phyloP scores from a whole-genome alignment of 2,797 vertebrate species.

The Protonibea diacanthus region DNA sequence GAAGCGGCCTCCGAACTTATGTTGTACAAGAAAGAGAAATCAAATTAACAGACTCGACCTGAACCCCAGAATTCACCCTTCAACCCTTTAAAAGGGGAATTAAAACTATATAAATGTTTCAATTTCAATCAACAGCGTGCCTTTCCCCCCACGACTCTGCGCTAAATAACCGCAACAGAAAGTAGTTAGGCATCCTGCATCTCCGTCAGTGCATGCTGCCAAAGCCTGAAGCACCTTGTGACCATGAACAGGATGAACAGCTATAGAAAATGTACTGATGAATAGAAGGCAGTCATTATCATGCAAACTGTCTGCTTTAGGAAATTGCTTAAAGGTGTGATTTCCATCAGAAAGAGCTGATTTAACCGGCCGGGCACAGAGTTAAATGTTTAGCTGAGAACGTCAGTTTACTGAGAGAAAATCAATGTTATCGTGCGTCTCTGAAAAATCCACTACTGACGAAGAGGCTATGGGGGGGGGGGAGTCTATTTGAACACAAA shows the following conservation, averaged over 20 bases:
- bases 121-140: neutral
- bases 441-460: slow-evolving; percentile 8
- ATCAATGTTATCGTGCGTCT: neutral
- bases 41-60: neutral
- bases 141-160: too few species aligned
- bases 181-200: neutral
- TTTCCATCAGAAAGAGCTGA: neutral
- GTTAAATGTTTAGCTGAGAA: slow-evolving; percentile 12
- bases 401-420: slow-evolving; percentile 7
- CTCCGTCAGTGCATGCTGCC: slow-evolving; percentile 12
- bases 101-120: neutral
- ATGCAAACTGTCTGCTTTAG: slow-evolving; percentile 8
- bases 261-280: neutral
- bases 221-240: neutral
- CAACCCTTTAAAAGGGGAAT: neutral
- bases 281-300: neutral
- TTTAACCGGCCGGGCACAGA: neutral
- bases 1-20: neutral
- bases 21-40: neutral
- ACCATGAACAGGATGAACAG: neutral
- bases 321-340: neutral
- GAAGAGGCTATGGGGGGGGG: neutral
- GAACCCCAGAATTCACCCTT: neutral
- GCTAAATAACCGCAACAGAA: neutral
- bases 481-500: neutral